A percentile compares a stretch with the other conserved stretches of the same genome.
phyloP scores from a whole-genome alignment of 2,888 invertebrate genomes.

The Xestia xanthographa region DNA sequence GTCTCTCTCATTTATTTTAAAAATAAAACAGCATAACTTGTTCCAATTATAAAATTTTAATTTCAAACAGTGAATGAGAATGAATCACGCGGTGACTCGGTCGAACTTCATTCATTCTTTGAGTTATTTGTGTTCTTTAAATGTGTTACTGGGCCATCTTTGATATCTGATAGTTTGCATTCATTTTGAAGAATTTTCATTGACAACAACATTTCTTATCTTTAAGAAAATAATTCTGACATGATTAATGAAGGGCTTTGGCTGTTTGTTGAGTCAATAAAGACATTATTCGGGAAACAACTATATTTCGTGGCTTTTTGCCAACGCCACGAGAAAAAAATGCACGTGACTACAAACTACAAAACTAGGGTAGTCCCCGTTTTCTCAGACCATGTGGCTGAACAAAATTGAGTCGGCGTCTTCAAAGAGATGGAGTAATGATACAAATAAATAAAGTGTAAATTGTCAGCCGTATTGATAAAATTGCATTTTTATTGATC shows the following conservation, averaged over 20 bases:
- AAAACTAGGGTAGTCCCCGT: neutral
- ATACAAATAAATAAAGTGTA: conserved; percentile 1
- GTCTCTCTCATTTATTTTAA: conserved; percentile 47
- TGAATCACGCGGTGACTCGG: conserved; percentile 47
- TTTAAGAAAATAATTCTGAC: conserved; percentile 17
- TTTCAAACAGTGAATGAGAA: conserved; percentile 60
- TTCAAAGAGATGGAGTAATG: neutral
- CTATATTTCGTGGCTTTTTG: conserved; percentile 31
- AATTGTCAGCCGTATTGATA: conserved; percentile 32
- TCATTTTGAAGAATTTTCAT: conserved; percentile 34
- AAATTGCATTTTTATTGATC: conserved; percentile 29
- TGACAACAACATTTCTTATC: conserved; percentile 28
- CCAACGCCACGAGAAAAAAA: conserved; percentile 13
- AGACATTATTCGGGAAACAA: conserved; percentile 12
- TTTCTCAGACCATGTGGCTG: neutral
- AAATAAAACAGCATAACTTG: conserved; percentile 51
- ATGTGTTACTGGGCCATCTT: conserved; percentile 69
- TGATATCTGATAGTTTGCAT: conserved; percentile 58
- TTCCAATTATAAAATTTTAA: conserved; percentile 64
- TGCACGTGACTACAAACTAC: neutral
- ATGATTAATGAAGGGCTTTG: conserved; percentile 55
- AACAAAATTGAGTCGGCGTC: neutral
- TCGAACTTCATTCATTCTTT: conserved; percentile 62
- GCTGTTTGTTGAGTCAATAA: conserved; percentile 18
- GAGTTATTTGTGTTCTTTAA: conserved; percentile 61